Base-by-base conservation (phyloP, 2,888 invertebrate genomes). In the Dendrolimus houi region DNA sequence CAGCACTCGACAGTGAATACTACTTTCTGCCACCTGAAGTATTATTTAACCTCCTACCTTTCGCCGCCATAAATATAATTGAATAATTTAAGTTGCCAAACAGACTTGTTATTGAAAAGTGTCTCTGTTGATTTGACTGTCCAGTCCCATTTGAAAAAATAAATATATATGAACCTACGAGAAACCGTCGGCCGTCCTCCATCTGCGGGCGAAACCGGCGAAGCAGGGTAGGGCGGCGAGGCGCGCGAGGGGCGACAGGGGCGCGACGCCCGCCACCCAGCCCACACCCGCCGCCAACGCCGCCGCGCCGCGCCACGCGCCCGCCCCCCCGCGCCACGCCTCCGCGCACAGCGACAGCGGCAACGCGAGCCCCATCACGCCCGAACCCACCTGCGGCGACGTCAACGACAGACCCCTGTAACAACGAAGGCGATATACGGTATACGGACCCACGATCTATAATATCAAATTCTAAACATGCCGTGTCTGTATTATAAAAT, bases 361-460 rank as follows among this genome's bases (percentile, higher is more conserved):
- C 80, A 97, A 95, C 62, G 95, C 96, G 69, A 98, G 89, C 66
- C 96, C 96, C 64, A 98, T 93, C 59, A 97, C 94, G 70, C 97
- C 83, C 1, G 97, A 97, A 41, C 97, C 98, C 69, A 97, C 95
- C 55, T 97, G 92, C 0, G 97, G 95, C 12, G 98, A 98, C 14
- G 99, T 99, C 69, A 99, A 89, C 70, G 98, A 97, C 71, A 97
- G 96, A 56, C 98, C 99, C 97, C 98, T 98, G 85, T 2, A 85
- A 7, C 7, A 9, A 7, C 2, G 29, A 29, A 29, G 29, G 29
- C 29, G 6, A 29, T 29, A 29, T 29, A 29, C 2, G 29, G 17
- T 1, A 17, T 17, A 17, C 17, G 17, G 17, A 17, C 17, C 1
- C 17, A 17, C 17, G 2, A 17, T 17, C 17, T 17, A 17, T 17